Conservation (phyloP, 2,113 vertebrate species). For the Symphodus melops region DNA sequence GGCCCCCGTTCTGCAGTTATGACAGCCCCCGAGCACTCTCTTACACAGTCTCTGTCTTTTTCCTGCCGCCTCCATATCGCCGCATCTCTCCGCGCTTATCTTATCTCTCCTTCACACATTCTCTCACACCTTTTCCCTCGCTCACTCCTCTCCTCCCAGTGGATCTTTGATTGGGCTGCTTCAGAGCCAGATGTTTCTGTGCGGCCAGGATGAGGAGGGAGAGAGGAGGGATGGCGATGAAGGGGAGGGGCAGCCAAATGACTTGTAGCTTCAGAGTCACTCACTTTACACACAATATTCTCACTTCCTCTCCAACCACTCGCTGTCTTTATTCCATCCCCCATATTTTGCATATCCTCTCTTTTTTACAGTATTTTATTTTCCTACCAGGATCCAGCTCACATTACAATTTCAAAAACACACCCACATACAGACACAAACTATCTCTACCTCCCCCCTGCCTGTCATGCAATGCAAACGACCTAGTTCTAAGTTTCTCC, state of each 20-base stretch:
- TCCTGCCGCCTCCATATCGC: constrained; percentile 25
- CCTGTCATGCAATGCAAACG: constrained; percentile 56
- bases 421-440: constrained; percentile 31
- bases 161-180: constrained; percentile 67
- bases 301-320: constrained; percentile 16
- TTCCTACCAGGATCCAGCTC: constrained; percentile 20
- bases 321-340: background rate
- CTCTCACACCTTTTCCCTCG: constrained; percentile 60
- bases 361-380: constrained; percentile 31
- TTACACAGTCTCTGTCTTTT: constrained; percentile 34
- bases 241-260: constrained; percentile 29
- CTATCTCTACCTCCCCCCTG: constrained; percentile 27
- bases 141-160: constrained; percentile 56
- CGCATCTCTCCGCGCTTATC: constrained; percentile 40
- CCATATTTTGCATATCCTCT: background rate
- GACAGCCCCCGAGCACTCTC: constrained; percentile 59
- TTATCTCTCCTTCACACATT: constrained; percentile 63
- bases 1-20: constrained; percentile 59
- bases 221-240: background rate
- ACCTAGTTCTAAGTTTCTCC: constrained; percentile 67
- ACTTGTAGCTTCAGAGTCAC: constrained; percentile 27
- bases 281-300: constrained; percentile 24
- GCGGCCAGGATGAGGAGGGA: constrained; percentile 22
- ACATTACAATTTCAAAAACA: constrained; percentile 12
- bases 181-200: constrained; percentile 69